Conservation (phyloP, 2,797 vertebrate genomes). For the Phylloscopus collybita region DNA sequence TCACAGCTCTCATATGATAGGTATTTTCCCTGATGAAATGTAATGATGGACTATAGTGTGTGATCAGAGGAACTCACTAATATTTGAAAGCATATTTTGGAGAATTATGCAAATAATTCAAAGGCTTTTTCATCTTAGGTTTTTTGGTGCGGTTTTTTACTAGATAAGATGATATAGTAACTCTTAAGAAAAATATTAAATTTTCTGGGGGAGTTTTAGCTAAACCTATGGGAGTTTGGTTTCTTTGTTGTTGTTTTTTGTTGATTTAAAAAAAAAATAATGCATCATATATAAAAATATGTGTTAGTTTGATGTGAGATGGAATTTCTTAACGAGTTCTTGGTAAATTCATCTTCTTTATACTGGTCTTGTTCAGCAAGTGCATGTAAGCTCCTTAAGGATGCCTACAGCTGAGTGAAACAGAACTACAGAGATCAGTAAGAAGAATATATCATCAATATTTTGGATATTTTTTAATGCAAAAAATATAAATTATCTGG, state of each 20-base stretch:
- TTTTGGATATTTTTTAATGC: background rate
- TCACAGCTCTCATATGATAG: background rate
- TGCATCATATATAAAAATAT: background rate
- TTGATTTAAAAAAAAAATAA: background rate
- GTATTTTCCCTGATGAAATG: background rate
- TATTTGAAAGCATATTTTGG: background rate
- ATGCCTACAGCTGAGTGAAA: background rate
- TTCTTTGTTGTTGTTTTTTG: too few relatives aligned
- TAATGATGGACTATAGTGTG: background rate
- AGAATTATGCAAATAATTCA: background rate
- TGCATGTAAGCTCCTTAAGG: background rate
- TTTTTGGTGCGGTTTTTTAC: background rate
- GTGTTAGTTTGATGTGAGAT: background rate
- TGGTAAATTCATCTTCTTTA: background rate
- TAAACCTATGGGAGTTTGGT: rapidly evolving
- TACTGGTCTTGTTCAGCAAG: background rate
- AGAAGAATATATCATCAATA: background rate
- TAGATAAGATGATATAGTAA: background rate
- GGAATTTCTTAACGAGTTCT: background rate
- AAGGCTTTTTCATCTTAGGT: background rate
- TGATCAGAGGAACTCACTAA: background rate
- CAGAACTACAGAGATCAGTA: background rate
- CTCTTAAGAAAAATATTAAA: background rate
- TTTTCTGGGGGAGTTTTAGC: rapidly evolving
- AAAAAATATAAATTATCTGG: background rate